Percentiles rank a stretch among this genome's conserved stretches.
Evolutionary conservation across 2,888 invertebrate species (phyloP).

Genomic region (Boloria euphrosyne): DNA sequence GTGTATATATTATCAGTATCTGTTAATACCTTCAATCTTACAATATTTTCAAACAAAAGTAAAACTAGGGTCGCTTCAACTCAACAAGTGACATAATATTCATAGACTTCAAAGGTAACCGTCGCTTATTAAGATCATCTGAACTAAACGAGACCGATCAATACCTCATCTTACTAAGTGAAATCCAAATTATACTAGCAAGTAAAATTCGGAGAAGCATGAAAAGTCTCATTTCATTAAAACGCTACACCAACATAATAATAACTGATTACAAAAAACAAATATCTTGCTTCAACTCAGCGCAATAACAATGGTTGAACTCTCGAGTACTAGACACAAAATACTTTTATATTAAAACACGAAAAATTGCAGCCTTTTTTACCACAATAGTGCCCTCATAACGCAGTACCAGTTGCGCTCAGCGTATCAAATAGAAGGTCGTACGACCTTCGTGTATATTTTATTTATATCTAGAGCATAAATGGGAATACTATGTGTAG

Average conservation of each 20-base stretch:
- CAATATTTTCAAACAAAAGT: too few relatives aligned
- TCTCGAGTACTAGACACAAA: slow-evolving; percentile 20
- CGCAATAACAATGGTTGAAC: slow-evolving; percentile 28
- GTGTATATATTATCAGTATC: too few relatives aligned
- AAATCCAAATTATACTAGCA: not conserved
- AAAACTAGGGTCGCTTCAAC: too few relatives aligned
- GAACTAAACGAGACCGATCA: not conserved
- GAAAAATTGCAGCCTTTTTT: slow-evolving; percentile 25
- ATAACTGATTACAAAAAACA: slow-evolving; percentile 26
- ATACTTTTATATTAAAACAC: slow-evolving; percentile 30
- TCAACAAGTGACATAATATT: too few relatives aligned
- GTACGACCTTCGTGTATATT: not conserved
- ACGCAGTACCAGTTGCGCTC: slow-evolving; percentile 3
- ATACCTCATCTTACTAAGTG: not conserved
- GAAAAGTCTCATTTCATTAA: slow-evolving; percentile 16
- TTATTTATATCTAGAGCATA: not conserved
- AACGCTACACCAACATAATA: slow-evolving; percentile 12
- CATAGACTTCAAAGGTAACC: too few relatives aligned
- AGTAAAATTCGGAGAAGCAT: not conserved
- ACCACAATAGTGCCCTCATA: slow-evolving; percentile 3
- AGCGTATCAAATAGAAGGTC: slow-evolving; percentile 10
- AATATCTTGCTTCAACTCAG: slow-evolving; percentile 22
- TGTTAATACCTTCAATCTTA: too few relatives aligned
- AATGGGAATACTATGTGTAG: not conserved
- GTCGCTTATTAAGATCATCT: too few relatives aligned